These are phyloP conservation scores for Drosophila cracens DNA, from an alignment of 2,888 invertebrate species.

Conservation along the genomic window DNA sequence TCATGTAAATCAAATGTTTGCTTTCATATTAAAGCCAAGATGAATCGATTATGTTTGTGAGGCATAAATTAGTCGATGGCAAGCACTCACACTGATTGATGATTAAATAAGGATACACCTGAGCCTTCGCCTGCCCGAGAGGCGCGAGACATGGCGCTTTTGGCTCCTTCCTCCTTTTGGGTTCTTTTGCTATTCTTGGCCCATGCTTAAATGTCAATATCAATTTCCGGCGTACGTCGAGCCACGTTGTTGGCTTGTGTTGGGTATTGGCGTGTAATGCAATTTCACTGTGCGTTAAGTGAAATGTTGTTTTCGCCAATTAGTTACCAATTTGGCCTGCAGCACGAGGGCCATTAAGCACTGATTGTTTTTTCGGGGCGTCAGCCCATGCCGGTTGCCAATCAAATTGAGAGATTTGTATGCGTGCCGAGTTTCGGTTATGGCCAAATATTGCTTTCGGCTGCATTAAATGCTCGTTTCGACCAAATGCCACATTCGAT, in stretches of 20 bases:
- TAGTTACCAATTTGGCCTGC: constrained; percentile 68
- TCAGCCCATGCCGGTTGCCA: constrained; percentile 42
- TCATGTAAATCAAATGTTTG: neutral
- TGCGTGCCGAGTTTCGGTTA: constrained; percentile 53
- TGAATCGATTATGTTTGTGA: constrained; percentile 3
- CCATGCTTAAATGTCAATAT: constrained; percentile 30
- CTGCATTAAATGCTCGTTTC: constrained; percentile 37
- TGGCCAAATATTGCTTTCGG: constrained; percentile 24
- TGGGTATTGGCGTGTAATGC: constrained; percentile 35
- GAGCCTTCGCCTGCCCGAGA: neutral
- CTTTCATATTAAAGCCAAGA: neutral
- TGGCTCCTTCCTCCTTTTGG: neutral
- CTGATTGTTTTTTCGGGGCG: constrained; percentile 69
- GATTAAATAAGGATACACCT: neutral
- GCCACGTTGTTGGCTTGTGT: constrained; percentile 12
- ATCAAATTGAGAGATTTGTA: constrained; percentile 70
- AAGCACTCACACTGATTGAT: constrained; percentile 12
- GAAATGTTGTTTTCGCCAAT: constrained; percentile 78
- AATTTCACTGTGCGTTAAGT: constrained; percentile 62
- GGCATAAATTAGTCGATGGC: constrained; percentile 16
- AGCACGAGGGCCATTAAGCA: constrained; percentile 61
- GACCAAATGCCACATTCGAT: constrained; percentile 33
- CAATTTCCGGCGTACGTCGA: constrained; percentile 47
- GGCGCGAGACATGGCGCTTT: neutral
- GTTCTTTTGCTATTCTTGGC: neutral